These are phyloP conservation scores for Phoenicopterus ruber DNA, from an alignment of 2,113 vertebrate genomes.

Conservation along the genomic window DNA sequence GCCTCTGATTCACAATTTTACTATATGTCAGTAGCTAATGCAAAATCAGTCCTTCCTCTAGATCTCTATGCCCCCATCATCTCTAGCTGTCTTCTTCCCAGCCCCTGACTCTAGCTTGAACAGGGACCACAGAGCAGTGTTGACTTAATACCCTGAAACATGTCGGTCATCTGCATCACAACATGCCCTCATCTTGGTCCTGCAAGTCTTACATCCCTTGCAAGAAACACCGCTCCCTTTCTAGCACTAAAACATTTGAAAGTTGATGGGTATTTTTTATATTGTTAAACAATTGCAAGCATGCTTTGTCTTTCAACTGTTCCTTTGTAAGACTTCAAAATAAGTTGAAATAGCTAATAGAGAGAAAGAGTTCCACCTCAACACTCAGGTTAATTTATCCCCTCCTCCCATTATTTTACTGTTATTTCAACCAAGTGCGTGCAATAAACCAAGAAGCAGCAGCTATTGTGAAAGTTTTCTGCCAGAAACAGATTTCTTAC, in stretches of 20 bases:
- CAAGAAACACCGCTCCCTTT: background rate
- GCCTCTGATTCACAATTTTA: background rate
- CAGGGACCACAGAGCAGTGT: background rate
- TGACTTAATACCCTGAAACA: background rate
- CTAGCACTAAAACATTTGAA: too few relatives aligned
- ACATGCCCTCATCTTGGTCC: too few relatives aligned
- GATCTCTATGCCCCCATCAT: background rate
- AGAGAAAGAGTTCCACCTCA: background rate
- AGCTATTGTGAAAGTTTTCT: background rate
- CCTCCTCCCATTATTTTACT: background rate
- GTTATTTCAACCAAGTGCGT: background rate
- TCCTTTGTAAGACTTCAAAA: background rate
- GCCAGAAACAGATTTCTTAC: background rate
- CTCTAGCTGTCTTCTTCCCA: background rate
- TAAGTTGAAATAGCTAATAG: background rate
- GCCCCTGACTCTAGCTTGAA: background rate
- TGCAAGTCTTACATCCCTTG: fast-evolving
- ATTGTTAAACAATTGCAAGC: background rate
- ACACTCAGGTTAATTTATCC: background rate
- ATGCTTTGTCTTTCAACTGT: background rate
- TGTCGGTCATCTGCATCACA: background rate
- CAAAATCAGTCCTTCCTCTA: background rate
- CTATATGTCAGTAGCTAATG: too few relatives aligned
- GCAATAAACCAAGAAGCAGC: background rate
- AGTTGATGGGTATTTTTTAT: too few relatives aligned